Percentiles rank a stretch among this genome's conserved stretches.
phyloP scores from a whole-genome alignment of 2,797 vertebrate genomes.

The Chromobotia macracanthus region DNA sequence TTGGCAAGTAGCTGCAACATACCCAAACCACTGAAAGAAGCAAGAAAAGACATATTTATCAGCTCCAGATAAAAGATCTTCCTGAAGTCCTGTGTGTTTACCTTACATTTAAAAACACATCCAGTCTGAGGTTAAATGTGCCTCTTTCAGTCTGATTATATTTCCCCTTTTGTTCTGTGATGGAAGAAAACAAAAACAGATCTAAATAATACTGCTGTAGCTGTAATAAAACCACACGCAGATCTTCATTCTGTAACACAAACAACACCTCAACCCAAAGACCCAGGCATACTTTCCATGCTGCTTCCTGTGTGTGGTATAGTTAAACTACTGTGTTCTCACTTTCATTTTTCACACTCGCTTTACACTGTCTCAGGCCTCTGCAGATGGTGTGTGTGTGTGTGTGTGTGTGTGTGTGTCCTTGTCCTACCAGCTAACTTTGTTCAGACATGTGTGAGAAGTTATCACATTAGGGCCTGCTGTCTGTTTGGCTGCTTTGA shows the following conservation, averaged over 20 bases:
- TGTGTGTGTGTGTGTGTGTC: conserved; percentile 44
- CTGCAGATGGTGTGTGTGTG: conserved; percentile 47
- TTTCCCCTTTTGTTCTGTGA: conserved; percentile 11
- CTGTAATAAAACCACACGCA: neutral
- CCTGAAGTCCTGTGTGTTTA: conserved; percentile 8
- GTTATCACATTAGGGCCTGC: conserved; percentile 57
- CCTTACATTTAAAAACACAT: neutral
- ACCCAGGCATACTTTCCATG: conserved; percentile 65
- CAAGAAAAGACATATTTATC: conserved; percentile 6
- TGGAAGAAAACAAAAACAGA: conserved; percentile 13
- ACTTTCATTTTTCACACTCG: conserved; percentile 57
- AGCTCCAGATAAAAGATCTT: conserved; percentile 7
- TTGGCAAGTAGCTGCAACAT: no score
- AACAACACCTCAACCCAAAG: conserved; percentile 69
- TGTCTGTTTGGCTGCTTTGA: conserved; percentile 48
- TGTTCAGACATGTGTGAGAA: conserved; percentile 57
- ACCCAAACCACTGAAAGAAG: conserved; percentile 22
- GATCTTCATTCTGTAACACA: conserved; percentile 63
- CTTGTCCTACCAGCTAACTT: conserved; percentile 53
- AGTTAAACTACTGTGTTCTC: conserved; percentile 65
- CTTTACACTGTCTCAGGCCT: conserved; percentile 63
- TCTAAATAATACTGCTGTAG: conserved; percentile 21
- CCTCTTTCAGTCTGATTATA: neutral
- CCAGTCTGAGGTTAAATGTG: neutral
- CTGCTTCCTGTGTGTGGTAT: conserved; percentile 71